Evolutionary conservation across 2,888 invertebrate genomes (phyloP), one percentile per base, ranked within the genome.

Genomic region (Omphaloscelis lunosa): DNA sequence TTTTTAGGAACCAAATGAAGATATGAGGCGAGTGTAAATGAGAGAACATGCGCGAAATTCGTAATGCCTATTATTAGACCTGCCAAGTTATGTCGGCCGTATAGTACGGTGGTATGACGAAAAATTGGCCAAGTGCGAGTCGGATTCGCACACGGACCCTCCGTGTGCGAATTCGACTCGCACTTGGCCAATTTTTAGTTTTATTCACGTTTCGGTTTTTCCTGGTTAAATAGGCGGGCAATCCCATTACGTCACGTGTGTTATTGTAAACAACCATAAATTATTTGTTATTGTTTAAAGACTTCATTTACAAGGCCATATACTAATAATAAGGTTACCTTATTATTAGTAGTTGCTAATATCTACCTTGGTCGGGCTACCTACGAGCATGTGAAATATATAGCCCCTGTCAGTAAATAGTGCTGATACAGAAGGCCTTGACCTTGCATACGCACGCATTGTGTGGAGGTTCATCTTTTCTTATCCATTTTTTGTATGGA

Each of bases 281-380:
- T 48, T 27, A 56, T 75, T 53, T 53, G 20, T 59, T 72, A 59
- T 27, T 72, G 17, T 41, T 61, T 39, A 29, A 51, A 41, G 11
- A 51, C 41, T 27, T 75, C 23, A 72, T 17, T 59, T 48, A 27
- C 45, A 62, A 48, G 45, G 39, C 17, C 20, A 45, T 27, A 23
- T 71, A 71, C 34, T 39, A 41, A 41, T 41, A 41, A 41, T 41
- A 41, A 41, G 41, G 11, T 34, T n/a, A n/a, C n/a, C n/a, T n/a
- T n/a, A n/a, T n/a, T n/a, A n/a, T n/a, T 2, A 34, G 34, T 34
- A 34, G 34, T 34, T 34, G 34, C 34, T 34, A 34, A 34, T 34
- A 34, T 34, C 34, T 34, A 34, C 34, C 34, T 34, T 34, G 34
- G 4, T 34, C 34, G 5, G 34, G 34, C 34, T 41, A 41, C 11